Evolutionary conservation across 2,113 vertebrate species (phyloP).

Genomic region (Stomatorhinus ivindoensis): DNA sequence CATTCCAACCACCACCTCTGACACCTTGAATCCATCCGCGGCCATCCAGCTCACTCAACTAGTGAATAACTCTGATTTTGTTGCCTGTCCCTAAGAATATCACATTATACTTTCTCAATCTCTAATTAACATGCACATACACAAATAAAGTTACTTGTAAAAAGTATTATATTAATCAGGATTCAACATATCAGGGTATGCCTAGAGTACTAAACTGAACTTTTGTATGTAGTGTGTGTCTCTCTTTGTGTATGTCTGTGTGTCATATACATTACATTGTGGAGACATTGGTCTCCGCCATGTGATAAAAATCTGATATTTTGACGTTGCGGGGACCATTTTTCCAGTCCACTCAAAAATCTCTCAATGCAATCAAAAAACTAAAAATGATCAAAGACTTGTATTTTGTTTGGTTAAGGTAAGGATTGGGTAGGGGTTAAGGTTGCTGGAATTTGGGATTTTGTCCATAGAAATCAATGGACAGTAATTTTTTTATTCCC

Average conservation of each 20-base stretch:
- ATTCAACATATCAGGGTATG: not conserved
- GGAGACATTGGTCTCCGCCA: not conserved
- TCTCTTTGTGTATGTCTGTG: not conserved
- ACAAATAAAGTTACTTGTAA: not conserved
- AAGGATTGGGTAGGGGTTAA: too few relatives aligned
- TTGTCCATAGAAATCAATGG: not conserved
- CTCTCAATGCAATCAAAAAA: not conserved
- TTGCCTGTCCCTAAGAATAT: not conserved
- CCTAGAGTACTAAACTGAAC: not conserved
- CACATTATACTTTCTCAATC: not conserved
- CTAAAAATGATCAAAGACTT: too few relatives aligned
- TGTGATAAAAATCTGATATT: not conserved
- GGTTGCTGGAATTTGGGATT: too few relatives aligned
- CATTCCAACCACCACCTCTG: not conserved
- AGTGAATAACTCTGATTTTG: not conserved
- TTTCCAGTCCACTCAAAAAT: not conserved
- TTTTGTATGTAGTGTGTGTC: not conserved
- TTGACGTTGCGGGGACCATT: not conserved
- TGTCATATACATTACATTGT: not conserved
- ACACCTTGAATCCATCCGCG: not conserved
- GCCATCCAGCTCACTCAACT: not conserved
- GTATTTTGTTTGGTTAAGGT: too few relatives aligned
- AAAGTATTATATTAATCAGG: not conserved
- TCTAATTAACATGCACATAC: not conserved
- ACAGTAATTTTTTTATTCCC: not conserved